Base-by-base conservation (phyloP, 2,797 vertebrate genomes). In the Cichlasoma orientale region DNA sequence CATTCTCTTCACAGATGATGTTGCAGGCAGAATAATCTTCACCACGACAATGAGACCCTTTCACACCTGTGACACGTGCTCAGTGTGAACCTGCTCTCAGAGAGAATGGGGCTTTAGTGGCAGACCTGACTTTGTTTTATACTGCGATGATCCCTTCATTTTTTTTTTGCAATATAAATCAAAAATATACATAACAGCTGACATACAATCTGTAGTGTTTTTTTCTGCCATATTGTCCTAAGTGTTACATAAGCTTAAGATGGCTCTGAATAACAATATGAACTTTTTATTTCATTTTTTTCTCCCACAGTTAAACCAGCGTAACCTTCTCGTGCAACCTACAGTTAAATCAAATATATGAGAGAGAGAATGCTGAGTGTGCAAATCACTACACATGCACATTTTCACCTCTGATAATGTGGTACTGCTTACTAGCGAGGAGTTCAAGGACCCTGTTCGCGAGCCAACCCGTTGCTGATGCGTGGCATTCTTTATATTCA, bases 401-500 rank as follows among this genome's bases (percentile, higher is more conserved):
- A 52, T 52, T 52, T 52, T 52, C 50, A 53, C n/a, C n/a, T 21
- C n/a, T 21, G 41, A n/a, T 50, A 29, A 68, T 50, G 63, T 81
- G 63, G 33, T 50, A 13, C 6, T 36, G 16, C 3, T 61, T 41
- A 12, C 38, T 73, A 21, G 16, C n/a, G 33, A 73, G 13, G 2
- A 53, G 21, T 14, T 27, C 4, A 23, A 72, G n/a, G 71, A 86
- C 68, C 58, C 52, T 1, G 47, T 31, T 78, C 9, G 73, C 61
- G 61, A 52, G 33, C 61, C 27, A 69, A 77, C 68, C 8, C 59
- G 44, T 2, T 3, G 1, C 23, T 57, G 73, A 73, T 33, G 25
- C 66, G 36, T 55, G 57, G 41, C 47, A 58, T 54, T 78, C 36
- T 63, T 36, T n/a, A 53, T 16, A 7, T 56, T 79, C 19, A 75